phyloP scores from a whole-genome alignment of 2,888 invertebrate species.

The Phoronis australis region DNA sequence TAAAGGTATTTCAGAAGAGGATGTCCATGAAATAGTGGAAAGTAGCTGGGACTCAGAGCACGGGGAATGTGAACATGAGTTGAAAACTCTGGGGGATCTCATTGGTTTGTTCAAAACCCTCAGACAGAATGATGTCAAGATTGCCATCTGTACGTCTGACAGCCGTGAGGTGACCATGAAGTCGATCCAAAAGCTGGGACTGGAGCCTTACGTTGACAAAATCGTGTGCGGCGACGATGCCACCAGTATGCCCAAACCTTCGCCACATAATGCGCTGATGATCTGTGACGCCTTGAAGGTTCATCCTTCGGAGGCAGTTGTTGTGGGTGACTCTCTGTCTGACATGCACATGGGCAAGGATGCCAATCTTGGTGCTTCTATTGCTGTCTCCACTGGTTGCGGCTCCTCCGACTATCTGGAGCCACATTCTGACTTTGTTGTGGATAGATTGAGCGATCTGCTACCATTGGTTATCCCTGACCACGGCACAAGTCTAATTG shows the following conservation, averaged over 20 bases:
- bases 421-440: slow-evolving; percentile 37
- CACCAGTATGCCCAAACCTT: slow-evolving; percentile 51
- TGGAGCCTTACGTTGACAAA: slow-evolving; percentile 42
- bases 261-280: slow-evolving; percentile 51
- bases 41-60: slow-evolving; percentile 42
- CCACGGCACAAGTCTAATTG: slow-evolving; percentile 12
- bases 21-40: slow-evolving; percentile 30
- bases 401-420: slow-evolving; percentile 29
- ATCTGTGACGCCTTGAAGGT: slow-evolving; percentile 40
- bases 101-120: slow-evolving; percentile 48
- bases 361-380: slow-evolving; percentile 50
- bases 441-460: slow-evolving; percentile 40
- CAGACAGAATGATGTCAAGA: slow-evolving; percentile 48
- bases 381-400: slow-evolving; percentile 54
- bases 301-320: slow-evolving; percentile 38
- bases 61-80: slow-evolving; percentile 27
- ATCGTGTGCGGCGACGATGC: slow-evolving; percentile 55
- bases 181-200: slow-evolving; percentile 24
- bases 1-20: slow-evolving; percentile 26
- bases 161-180: slow-evolving; percentile 34
- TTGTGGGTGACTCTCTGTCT: slow-evolving; percentile 55
- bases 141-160: slow-evolving; percentile 55
- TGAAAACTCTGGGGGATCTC: slow-evolving; percentile 50
- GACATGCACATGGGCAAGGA: slow-evolving; percentile 54
- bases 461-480: slow-evolving; percentile 38